These are phyloP conservation scores for Hystrix cristata DNA, from an alignment of 2,113 vertebrate genomes.

Conservation along the genomic window DNA sequence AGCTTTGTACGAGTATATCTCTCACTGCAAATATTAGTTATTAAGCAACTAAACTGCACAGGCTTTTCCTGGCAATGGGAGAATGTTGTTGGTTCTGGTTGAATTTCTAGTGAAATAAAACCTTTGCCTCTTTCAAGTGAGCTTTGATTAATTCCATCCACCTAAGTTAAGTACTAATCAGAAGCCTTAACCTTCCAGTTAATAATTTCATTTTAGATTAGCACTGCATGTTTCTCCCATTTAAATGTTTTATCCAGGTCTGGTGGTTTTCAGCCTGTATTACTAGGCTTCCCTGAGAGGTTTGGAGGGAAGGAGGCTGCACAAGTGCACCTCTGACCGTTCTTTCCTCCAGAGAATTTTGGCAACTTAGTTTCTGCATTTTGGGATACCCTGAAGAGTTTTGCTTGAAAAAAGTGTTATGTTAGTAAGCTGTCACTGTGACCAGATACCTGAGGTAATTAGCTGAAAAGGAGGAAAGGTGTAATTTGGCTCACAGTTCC, in stretches of 20 bases:
- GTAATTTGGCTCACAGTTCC: not conserved
- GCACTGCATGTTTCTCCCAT: not conserved
- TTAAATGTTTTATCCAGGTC: conserved; percentile 16
- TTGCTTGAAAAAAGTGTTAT: not conserved
- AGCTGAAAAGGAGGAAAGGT: not conserved
- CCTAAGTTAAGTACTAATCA: not conserved
- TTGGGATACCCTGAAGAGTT: not conserved
- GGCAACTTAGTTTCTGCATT: not conserved
- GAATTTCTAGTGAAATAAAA: conserved; percentile 48
- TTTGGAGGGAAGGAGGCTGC: not conserved
- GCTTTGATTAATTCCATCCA: not conserved
- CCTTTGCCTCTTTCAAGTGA: not conserved
- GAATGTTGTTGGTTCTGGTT: not conserved
- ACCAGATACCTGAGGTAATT: not conserved
- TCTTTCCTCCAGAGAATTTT: not conserved
- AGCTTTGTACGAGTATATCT: conserved; percentile 24
- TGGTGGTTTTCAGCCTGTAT: not conserved
- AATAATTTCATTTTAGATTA: not conserved
- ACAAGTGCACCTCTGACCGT: not conserved
- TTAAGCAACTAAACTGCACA: not conserved
- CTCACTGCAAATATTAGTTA: conserved; percentile 19
- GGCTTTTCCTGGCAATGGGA: not conserved
- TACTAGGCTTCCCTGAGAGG: not conserved
- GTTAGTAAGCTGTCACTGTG: not conserved
- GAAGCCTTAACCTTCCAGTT: not conserved